Evolutionary conservation across 1,140 invertebrate species (phyloP), one percentile per base, ranked within the genome.

Genomic region (Drosophila insularis): DNA sequence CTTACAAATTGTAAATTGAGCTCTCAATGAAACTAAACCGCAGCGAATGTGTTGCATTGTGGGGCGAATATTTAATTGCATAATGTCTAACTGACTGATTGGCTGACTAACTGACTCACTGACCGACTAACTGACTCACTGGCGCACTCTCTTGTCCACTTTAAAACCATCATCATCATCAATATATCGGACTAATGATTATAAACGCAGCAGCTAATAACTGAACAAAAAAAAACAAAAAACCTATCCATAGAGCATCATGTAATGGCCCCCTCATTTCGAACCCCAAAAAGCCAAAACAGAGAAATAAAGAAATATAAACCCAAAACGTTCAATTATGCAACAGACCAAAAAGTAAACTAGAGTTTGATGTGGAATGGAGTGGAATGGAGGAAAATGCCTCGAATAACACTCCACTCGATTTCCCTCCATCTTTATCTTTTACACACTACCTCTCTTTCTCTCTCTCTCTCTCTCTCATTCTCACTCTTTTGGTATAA

Each of bases 31-130:
- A 76, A 76, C 74, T 50, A 71, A 54, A 76, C 54, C 54, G 56
- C 55, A 8, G 21, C 54, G 43, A 68, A 75, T 69, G 19, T 27
- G 19, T 27, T 39, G 43, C 39, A 58, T 68, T 19, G 27, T 21
- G 19, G 17, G 31, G 65, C 65, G 69, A 69, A 70, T 81, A 69
- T 39, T 70, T 69, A 81, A 81, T 81, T 81, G 79, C 80, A 80
- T 84, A 84, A 84, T 82, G 54, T 43, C 13, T 43, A 43, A n/a
- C 35, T 53, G 21, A 21, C 60, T 54, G 70, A 50, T 11, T 37
- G 8, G 19, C 19, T 80, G 58, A 50, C 43, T 21, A 50, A 19
- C 17, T 53, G 32, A 21, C 73, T 56, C 65, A 50, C 4, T 50
- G 43, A 46, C 40, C 14, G 40, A 43, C 40, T 43, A n/a, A 46